Evolutionary conservation across 2,113 vertebrate genomes (phyloP), one percentile per base, ranked within the genome.

Genomic region (Heterochromis multidens): DNA sequence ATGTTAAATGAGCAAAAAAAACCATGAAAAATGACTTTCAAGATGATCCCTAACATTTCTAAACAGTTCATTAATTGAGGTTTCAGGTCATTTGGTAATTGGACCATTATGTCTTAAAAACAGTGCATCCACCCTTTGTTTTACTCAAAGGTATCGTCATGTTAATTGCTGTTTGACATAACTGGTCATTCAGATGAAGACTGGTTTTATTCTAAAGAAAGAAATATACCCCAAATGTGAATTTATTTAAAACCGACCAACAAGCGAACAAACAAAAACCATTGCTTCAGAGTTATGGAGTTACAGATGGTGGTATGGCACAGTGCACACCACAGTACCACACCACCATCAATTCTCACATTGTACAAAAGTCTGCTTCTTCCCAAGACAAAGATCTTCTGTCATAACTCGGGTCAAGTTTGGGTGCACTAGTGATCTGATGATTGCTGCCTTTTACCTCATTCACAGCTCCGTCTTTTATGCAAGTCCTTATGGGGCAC

Each of bases 381-480:
- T 79, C 25, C 67, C 12, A 27, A 88, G n/a, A 94, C 89, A 90
- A 86, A 87, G 85, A 78, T 77, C 74, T 16, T 91, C 67, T 91
- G 83, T 92, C 81, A 72, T 58, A 43, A 58, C 80, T 43, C 61
- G 78, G 89, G 78, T 90, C 85, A 89, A 65, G 63, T 87, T 84
- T 87, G 79, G 76, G 65, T 81, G 21, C 17, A 70, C 19, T 78
- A 77, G 43, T 83, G 80, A 83, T 85, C 59, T 60, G 57, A 87
- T 88, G 40, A 88, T 87, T 17, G 43, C 60, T 63, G 46, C 27
- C 8, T 63, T 79, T 80, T 11, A 33, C 40, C 52, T 58, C 31
- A 56, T 25, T 76, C 49, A 70, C 25, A 86, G 13, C n/a, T 81
- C 27, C 2, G 7, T 35, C 21, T 54, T 23, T 84, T 49, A 27